phyloP scores from a whole-genome alignment of 2,888 invertebrate genomes.

The Apotomis capreana region DNA sequence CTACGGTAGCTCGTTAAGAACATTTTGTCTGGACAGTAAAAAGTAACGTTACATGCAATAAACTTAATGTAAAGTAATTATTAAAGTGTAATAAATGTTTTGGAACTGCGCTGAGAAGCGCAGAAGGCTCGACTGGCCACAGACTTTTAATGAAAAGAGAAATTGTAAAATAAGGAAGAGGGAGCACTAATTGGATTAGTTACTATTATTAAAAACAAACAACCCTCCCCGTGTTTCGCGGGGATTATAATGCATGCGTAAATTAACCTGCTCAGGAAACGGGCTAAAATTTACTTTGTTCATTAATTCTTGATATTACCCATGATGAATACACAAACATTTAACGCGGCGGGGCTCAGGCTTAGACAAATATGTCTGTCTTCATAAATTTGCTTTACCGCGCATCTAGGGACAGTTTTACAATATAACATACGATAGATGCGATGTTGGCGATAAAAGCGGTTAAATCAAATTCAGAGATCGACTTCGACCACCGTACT shows the following conservation, averaged over 20 bases:
- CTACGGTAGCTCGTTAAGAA: constrained; percentile 8
- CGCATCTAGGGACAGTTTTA: no score
- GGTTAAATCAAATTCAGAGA: no score
- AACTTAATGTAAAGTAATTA: constrained; percentile 24
- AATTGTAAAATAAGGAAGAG: constrained; percentile 10
- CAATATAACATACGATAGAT: neutral
- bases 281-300: neutral
- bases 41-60: constrained; percentile 7
- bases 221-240: neutral
- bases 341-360: neutral
- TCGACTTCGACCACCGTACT: no score
- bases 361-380: neutral
- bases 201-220: constrained; percentile 8
- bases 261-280: neutral
- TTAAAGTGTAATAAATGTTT: neutral
- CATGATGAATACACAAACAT: neutral
- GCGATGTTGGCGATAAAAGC: neutral
- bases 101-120: neutral
- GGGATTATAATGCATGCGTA: constrained; percentile 6
- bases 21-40: constrained; percentile 11
- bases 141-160: constrained; percentile 2
- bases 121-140: neutral
- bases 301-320: neutral
- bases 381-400: neutral
- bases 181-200: neutral